A percentile compares a stretch with the other conserved stretches of the same genome.
Evolutionary conservation across 2,113 vertebrate species (phyloP).

Genomic region (Fregata magnificens): DNA sequence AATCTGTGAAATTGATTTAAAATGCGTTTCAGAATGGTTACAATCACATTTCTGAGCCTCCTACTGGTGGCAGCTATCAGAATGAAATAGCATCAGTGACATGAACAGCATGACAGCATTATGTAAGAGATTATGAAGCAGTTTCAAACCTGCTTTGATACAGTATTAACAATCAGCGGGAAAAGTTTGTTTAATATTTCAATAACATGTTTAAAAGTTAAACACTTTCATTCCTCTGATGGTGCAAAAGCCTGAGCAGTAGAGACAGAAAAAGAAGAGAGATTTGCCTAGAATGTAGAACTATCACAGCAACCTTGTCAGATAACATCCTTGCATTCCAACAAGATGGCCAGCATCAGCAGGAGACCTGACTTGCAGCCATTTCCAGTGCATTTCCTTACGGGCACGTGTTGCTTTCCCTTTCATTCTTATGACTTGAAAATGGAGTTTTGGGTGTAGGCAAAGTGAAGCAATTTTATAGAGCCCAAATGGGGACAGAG

Average conservation of each 20-base stretch:
- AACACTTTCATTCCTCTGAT: slow-evolving; percentile 25
- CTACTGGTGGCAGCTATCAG: slow-evolving; percentile 8
- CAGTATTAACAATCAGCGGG: neutral
- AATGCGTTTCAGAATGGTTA: slow-evolving; percentile 24
- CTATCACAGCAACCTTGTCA: neutral
- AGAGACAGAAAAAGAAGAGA: neutral
- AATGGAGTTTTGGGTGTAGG: neutral
- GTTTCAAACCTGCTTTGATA: slow-evolving; percentile 50
- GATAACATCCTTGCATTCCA: neutral
- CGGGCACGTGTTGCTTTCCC: neutral
- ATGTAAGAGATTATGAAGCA: slow-evolving; percentile 52
- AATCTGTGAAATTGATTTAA: slow-evolving; percentile 12
- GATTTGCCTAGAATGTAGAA: neutral
- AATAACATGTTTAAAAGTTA: slow-evolving; percentile 54
- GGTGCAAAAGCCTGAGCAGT: neutral
- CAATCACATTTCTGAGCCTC: slow-evolving; percentile 3
- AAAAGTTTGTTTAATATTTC: slow-evolving; percentile 59
- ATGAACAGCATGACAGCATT: slow-evolving; percentile 47
- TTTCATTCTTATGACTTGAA: neutral
- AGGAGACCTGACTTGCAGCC: neutral
- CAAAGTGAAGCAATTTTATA: neutral
- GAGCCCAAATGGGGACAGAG: neutral
- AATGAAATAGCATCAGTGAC: slow-evolving; percentile 46
- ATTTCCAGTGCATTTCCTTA: neutral
- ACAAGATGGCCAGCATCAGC: neutral